Evolutionary conservation across 2,888 invertebrate genomes (phyloP).

Genomic region (Mellilla xanthometata): DNA sequence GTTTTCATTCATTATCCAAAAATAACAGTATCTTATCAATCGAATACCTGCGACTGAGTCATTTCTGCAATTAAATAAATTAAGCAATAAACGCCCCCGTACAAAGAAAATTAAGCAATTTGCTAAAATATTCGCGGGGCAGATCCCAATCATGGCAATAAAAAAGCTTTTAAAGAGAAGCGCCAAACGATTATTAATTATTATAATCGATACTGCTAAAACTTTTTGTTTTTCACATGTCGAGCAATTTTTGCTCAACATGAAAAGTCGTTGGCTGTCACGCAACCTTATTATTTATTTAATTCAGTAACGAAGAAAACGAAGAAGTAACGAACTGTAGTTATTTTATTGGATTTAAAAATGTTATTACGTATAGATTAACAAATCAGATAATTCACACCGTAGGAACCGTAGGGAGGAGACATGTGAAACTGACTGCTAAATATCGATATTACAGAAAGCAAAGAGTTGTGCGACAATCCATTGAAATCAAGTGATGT

Average conservation of each 20-base stretch:
- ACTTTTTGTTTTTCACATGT: conserved; percentile 39
- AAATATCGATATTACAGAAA: no score
- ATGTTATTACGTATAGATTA: no score
- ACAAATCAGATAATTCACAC: no score
- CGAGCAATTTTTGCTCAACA: conserved; percentile 47
- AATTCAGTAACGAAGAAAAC: conserved; percentile 7
- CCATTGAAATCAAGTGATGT: no score
- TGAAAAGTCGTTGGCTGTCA: conserved; percentile 40
- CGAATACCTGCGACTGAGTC: conserved; percentile 11
- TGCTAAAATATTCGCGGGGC: conserved; percentile 22
- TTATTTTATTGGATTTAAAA: no score
- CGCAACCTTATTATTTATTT: conserved; percentile 51
- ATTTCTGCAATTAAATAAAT: conserved; percentile 19
- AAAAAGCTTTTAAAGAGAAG: conserved; percentile 29
- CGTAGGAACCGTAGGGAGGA: no score
- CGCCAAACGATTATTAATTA: conserved; percentile 30
- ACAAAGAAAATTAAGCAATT: conserved; percentile 29
- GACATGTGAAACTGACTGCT: no score
- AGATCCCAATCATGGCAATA: conserved; percentile 26
- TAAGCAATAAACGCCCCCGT: conserved; percentile 13
- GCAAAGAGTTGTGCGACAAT: no score
- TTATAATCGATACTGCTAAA: conserved; percentile 38
- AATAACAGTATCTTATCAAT: background rate
- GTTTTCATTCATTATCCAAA: background rate
- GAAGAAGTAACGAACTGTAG: no score